A percentile compares a stretch with the other conserved stretches of the same genome.
phyloP scores from a whole-genome alignment of 2,113 vertebrate species.

The Rattus rattus region DNA sequence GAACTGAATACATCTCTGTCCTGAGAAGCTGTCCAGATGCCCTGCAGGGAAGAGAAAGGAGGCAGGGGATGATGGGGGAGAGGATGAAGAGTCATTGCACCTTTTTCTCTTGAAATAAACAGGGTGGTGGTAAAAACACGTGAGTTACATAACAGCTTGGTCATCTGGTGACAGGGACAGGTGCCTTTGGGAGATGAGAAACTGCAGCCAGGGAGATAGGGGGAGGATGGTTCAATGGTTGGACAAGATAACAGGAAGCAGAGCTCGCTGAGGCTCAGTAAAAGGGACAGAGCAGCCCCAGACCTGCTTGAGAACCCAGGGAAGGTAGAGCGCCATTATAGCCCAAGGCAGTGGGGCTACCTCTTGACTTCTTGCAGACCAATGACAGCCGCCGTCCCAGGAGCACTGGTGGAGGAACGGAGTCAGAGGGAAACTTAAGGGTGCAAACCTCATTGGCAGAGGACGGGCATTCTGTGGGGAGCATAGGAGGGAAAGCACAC shows the following conservation, averaged over 20 bases:
- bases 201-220: neutral
- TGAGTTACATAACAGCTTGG: neutral
- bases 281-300: neutral
- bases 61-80: neutral
- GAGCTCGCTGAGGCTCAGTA: neutral
- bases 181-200: neutral
- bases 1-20: fast-evolving
- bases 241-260: neutral
- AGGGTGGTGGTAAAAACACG: neutral
- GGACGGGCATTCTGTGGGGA: fast-evolving
- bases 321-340: fast-evolving
- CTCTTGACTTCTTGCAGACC: neutral
- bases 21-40: neutral
- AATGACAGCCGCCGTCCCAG: neutral
- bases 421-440: neutral
- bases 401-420: neutral
- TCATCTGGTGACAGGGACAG: neutral
- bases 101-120: neutral
- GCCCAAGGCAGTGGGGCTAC: no score
- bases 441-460: neutral
- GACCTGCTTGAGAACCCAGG: no score
- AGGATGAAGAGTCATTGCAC: neutral
- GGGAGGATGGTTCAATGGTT: neutral
- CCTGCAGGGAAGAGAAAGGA: neutral
- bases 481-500: neutral